Evolutionary conservation across 2,113 vertebrate genomes (phyloP).

Genomic region (Bujurquina vittata): DNA sequence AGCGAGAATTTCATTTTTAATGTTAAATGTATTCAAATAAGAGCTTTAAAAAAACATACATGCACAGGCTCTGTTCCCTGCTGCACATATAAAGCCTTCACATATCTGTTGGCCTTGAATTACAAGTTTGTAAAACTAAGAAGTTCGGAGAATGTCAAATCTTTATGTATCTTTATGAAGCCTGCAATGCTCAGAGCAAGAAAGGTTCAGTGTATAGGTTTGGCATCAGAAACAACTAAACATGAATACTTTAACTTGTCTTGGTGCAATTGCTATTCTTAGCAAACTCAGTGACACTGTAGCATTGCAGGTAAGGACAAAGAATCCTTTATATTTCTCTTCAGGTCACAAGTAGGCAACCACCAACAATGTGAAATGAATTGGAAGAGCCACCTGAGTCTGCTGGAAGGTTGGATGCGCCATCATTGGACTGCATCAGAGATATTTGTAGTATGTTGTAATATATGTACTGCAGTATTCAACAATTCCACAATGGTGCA

Average conservation of each 20-base stretch:
- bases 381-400: background rate
- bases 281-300: background rate
- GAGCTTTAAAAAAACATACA: background rate
- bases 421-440: background rate
- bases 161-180: background rate
- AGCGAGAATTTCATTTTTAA: background rate
- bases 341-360: background rate
- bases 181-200: background rate
- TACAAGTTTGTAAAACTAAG: background rate
- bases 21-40: background rate
- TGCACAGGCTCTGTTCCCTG: too few relatives aligned
- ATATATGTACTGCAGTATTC: background rate
- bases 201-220: background rate
- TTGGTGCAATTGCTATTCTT: background rate
- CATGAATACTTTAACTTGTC: background rate
- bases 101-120: background rate
- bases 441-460: background rate
- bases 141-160: background rate
- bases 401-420: background rate
- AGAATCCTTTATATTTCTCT: background rate
- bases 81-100: background rate
- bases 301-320: background rate
- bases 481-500: background rate
- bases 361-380: background rate
- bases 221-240: background rate